Evolutionary conservation across 2,797 vertebrate species (phyloP).

Genomic region (Harpagifer antarcticus): DNA sequence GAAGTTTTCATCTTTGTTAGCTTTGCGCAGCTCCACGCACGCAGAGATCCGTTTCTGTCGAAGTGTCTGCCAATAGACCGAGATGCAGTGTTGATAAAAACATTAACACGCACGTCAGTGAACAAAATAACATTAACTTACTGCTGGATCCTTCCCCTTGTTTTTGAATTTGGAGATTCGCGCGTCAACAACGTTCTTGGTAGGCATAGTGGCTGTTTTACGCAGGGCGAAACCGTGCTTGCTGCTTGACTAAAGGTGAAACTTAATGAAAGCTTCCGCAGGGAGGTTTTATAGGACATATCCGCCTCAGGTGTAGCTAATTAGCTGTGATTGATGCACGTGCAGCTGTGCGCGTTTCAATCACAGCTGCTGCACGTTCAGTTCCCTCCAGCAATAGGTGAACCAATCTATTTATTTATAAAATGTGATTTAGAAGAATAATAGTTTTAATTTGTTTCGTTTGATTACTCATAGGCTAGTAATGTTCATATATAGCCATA

Average conservation of each 20-base stretch:
- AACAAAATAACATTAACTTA: conserved; percentile 67
- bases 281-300: conserved; percentile 20
- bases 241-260: background rate
- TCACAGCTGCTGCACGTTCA: too few relatives aligned
- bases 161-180: conserved; percentile 91
- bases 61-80: conserved; percentile 77
- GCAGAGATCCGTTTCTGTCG: conserved; percentile 84
- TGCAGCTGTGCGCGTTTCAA: conserved; percentile 14
- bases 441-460: background rate
- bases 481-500: background rate
- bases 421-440: background rate
- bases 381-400: background rate
- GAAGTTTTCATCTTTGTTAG: conserved; percentile 89
- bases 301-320: conserved; percentile 48
- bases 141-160: conserved; percentile 88
- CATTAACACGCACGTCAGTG: fast-evolving
- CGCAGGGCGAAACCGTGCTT: background rate
- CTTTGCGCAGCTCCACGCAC: conserved; percentile 89
- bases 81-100: fast-evolving
- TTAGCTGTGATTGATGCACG: conserved; percentile 39
- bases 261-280: fast-evolving
- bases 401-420: too few relatives aligned
- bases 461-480: background rate
- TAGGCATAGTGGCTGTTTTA: conserved; percentile 79
- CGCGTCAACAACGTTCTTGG: conserved; percentile 60